Base-by-base conservation (phyloP, 2,797 vertebrate species). In the Coendou prehensilis region DNA sequence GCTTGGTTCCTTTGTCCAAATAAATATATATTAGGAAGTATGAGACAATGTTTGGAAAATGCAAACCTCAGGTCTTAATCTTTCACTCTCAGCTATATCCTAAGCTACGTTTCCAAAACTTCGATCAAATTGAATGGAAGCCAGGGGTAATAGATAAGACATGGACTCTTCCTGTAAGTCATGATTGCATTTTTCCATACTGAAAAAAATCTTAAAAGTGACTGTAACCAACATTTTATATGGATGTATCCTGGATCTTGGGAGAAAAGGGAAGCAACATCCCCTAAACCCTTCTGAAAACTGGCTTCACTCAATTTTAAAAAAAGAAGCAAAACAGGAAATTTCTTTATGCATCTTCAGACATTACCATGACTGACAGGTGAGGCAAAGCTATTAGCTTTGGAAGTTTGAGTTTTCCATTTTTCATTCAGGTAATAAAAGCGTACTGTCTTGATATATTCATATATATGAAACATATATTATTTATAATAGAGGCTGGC, bases 121-220 rank as follows among this genome's bases (percentile, higher is more conserved):
- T 0, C 76, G 23, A 64, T 69, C 69, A 26, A 87, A 93, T 50
- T 63, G 59, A 61, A 73, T 57, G 14, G 33, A 63, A 2, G 2
- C 7, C 17, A 56, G 2, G 8, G 9, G 8, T 59, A 0, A 28
- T 9, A 14, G 11, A 28, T 28, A 41, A 61, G 30, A 28, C 33
- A 67, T 47, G 84, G 63, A 56, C 26, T 84, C 30, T 86, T 71
- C 20, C 63, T 54, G 92, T 81, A 89, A 85, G 18, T 57, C 83
- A 61, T 14, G 22, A 26, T 4, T 86, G 1, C 4, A 54, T 86
- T 95, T 93, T 91, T 87, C 9, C 59, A 18, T 59, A 69, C 28
- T 76, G 30, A 23, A 92, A 89, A 89, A 81, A 69, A 83, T 86
- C 18, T 59, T 94, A n/a, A 88, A 87, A 93, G 87, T 67, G 37